Percentiles rank a stretch among this genome's conserved stretches.
Evolutionary conservation across 2,888 invertebrate genomes (phyloP).

Genomic region (Eupeodes luniger): DNA sequence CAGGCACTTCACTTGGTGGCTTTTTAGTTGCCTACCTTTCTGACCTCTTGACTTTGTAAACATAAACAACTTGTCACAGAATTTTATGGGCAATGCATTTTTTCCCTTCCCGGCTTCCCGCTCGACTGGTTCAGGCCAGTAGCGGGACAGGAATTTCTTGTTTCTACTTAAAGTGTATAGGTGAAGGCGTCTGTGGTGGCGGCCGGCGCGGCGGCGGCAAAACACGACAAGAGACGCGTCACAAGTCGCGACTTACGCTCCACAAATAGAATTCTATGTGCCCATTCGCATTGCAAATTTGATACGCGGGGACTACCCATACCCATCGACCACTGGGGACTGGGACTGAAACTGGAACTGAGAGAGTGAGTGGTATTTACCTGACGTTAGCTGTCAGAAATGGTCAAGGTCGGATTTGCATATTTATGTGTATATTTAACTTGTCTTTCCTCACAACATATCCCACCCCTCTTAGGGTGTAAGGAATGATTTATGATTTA

Average conservation of each 20-base stretch:
- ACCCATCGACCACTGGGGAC: neutral
- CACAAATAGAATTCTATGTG: constrained; percentile 58
- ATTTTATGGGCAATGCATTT: constrained; percentile 62
- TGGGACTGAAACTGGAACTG: constrained; percentile 25
- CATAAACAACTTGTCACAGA: constrained; percentile 62
- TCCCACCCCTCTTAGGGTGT: neutral
- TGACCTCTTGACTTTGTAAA: constrained; percentile 75
- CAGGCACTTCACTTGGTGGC: constrained; percentile 11
- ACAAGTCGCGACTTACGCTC: constrained; percentile 7
- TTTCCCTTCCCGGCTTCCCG: neutral
- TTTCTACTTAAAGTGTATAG: constrained; percentile 9
- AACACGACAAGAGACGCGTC: neutral
- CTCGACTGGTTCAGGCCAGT: constrained; percentile 29
- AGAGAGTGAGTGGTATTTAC: constrained; percentile 51
- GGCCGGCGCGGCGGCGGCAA: neutral
- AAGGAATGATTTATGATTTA: constrained; percentile 58
- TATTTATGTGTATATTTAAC: constrained; percentile 18
- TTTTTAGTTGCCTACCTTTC: constrained; percentile 48
- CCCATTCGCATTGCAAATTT: constrained; percentile 64
- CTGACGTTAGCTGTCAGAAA: constrained; percentile 55
- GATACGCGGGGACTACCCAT: no score
- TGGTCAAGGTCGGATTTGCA: constrained; percentile 76
- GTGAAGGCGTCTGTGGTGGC: no score
- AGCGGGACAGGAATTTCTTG: constrained; percentile 57
- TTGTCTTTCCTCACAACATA: neutral